A percentile compares a stretch with the other conserved stretches of the same genome.
These are phyloP conservation scores for Brachypteracias leptosomus DNA, from an alignment of 2,113 vertebrate genomes.

Conservation along the genomic window DNA sequence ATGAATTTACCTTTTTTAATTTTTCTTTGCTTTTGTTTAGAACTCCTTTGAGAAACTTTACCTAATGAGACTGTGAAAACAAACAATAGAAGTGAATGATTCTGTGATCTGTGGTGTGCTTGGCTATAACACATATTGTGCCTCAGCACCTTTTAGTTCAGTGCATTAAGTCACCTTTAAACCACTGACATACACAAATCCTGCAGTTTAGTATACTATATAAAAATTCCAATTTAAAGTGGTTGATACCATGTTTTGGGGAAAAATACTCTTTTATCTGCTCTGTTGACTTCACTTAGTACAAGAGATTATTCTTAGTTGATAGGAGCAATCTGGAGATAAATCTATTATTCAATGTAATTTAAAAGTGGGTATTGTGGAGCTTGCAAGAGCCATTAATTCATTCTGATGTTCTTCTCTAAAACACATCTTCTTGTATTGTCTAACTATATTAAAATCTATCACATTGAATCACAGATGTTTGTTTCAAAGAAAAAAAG, in stretches of 20 bases:
- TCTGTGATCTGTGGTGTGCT: background rate
- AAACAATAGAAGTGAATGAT: background rate
- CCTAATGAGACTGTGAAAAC: background rate
- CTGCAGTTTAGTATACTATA: background rate
- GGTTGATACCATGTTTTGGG: background rate
- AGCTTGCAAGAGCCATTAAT: conserved; percentile 2
- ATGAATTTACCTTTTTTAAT: fast-evolving
- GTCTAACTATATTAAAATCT: conserved; percentile 20
- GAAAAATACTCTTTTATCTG: background rate
- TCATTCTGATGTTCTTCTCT: background rate
- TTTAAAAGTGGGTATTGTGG: background rate
- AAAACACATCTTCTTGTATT: conserved; percentile 4
- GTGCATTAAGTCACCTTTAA: background rate
- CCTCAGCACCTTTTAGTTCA: background rate
- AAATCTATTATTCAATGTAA: background rate
- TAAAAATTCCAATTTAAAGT: background rate
- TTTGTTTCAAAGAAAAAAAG: conserved; percentile 52
- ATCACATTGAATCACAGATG: conserved; percentile 40
- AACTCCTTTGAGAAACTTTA: background rate
- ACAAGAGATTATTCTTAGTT: background rate
- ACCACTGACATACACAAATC: background rate
- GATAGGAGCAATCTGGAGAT: background rate
- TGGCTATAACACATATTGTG: background rate
- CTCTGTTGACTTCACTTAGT: background rate
- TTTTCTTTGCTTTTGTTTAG: background rate